phyloP scores from a whole-genome alignment of 2,888 invertebrate genomes.

The Cyrtodaria siliqua region DNA sequence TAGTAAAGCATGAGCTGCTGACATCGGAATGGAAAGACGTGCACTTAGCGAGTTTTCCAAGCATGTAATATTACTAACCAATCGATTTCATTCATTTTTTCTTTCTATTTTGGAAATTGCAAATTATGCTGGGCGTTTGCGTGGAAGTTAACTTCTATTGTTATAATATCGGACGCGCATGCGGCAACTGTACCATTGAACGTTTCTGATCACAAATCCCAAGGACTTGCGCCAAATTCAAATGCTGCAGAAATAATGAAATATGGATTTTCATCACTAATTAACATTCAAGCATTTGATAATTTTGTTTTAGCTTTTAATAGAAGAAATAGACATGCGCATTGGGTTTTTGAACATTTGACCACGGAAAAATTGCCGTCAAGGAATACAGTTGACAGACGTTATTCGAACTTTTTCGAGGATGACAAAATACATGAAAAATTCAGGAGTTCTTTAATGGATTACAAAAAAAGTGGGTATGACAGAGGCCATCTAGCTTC shows the following conservation, averaged over 20 bases:
- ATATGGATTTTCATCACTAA: conserved; percentile 95
- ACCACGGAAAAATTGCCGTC: conserved; percentile 91
- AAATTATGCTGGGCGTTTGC: no score
- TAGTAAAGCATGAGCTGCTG: no score
- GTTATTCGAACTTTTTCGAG: conserved; percentile 92
- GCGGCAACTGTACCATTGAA: conserved; percentile 17
- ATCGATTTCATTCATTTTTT: no score
- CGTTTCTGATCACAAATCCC: background rate
- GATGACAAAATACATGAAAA: conserved; percentile 89
- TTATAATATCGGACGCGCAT: conserved; percentile 14
- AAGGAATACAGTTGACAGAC: conserved; percentile 78
- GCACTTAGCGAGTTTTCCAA: no score
- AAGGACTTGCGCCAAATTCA: conserved; percentile 39
- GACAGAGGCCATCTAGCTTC: conserved; percentile 99
- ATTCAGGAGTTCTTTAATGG: conserved; percentile 89
- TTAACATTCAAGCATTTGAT: conserved; percentile 91
- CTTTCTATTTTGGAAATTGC: no score
- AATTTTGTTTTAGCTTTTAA: conserved; percentile 98
- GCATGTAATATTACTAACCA: no score
- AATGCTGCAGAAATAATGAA: conserved; percentile 92
- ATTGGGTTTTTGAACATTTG: conserved; percentile 99
- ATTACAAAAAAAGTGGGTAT: conserved; percentile 95
- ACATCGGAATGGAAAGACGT: no score
- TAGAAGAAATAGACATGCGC: conserved; percentile 91
- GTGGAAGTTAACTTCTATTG: no score